These are phyloP conservation scores for Didymodactylos carnosus DNA, from an alignment of 2,888 invertebrate genomes.

Conservation along the genomic window DNA sequence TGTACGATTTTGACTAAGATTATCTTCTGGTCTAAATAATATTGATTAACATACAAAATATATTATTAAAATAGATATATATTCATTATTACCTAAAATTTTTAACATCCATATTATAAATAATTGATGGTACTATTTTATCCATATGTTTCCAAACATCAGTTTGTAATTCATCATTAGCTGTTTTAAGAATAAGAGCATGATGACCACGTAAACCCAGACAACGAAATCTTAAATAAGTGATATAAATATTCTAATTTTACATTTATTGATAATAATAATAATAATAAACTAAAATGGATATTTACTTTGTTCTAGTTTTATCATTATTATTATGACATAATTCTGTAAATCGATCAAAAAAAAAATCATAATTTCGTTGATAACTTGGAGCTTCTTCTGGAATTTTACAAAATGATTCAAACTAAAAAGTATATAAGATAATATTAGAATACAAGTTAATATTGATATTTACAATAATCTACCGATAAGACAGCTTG, in stretches of 20 bases:
- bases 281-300: not conserved
- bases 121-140: not conserved
- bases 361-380: not conserved
- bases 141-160: not conserved
- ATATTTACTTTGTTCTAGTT: not conserved
- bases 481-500: not conserved
- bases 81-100: too few relatives aligned
- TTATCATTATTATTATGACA: not conserved
- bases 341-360: not conserved
- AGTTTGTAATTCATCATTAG: not conserved
- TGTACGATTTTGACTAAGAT: not conserved
- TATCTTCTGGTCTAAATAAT: not conserved
- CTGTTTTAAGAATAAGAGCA: not conserved
- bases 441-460: not conserved
- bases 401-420: not conserved
- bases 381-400: not conserved
- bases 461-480: not conserved
- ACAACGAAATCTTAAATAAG: not conserved
- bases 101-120: not conserved
- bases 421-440: not conserved
- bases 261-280: not conserved
- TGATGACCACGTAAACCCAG: not conserved
- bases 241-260: not conserved
- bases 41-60: too few relatives aligned
- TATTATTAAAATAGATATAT: too few relatives aligned